These are phyloP conservation scores for Actinostola sp. DNA, from an alignment of 92 coral and sea anemone species.

Conservation along the genomic window DNA sequence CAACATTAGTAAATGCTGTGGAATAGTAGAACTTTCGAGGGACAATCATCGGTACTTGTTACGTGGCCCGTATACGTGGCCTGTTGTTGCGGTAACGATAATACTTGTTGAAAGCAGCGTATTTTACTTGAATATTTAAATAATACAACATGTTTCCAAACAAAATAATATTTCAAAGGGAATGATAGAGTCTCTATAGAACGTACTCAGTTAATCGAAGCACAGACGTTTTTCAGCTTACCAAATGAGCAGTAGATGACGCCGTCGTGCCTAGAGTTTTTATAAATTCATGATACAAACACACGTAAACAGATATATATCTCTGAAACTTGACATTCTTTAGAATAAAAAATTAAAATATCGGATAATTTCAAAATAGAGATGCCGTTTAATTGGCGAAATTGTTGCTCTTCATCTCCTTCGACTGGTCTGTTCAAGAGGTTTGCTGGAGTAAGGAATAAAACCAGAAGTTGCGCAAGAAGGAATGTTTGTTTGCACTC, in stretches of 20 bases:
- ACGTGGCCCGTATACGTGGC: background rate
- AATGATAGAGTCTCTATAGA: background rate
- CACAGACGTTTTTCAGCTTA: constrained; percentile 1
- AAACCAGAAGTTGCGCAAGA: too few relatives aligned
- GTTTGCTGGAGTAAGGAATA: too few relatives aligned
- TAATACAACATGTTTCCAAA: background rate
- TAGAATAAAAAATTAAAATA: too few relatives aligned
- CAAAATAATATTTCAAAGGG: background rate
- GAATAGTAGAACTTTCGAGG: background rate
- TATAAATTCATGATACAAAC: too few relatives aligned
- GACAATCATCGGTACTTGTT: background rate
- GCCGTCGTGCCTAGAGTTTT: background rate
- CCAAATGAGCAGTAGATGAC: constrained; percentile 4
- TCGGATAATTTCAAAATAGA: too few relatives aligned
- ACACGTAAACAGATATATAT: too few relatives aligned
- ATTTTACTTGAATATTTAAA: background rate
- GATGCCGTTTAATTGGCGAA: too few relatives aligned
- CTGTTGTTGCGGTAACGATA: background rate
- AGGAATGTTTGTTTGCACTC: too few relatives aligned
- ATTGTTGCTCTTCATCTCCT: too few relatives aligned
- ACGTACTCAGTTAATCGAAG: background rate
- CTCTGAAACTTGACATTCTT: too few relatives aligned
- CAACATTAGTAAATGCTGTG: constrained; percentile 4
- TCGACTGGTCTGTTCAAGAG: too few relatives aligned
- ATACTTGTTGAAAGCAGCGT: background rate